Conservation (phyloP, 2,113 vertebrate species). For the Falcunculus frontatus region DNA sequence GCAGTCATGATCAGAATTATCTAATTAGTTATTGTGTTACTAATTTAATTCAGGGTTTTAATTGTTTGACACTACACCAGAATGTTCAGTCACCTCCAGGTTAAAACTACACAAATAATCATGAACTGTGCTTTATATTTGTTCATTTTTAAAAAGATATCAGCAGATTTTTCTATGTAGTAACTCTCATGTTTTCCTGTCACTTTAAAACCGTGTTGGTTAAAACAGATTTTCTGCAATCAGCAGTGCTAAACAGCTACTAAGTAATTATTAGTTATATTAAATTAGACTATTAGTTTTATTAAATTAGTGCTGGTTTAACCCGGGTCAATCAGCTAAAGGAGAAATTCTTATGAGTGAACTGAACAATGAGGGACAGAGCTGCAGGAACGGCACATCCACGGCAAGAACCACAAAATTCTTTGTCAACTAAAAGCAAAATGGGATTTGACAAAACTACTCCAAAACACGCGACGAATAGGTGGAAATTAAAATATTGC, state of each 20-base stretch:
- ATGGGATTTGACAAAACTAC: not conserved
- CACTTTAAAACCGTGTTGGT: not conserved
- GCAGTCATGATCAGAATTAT: not conserved
- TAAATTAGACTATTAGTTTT: not conserved
- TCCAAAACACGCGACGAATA: not conserved
- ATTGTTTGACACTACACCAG: not conserved
- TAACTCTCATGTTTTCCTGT: not conserved
- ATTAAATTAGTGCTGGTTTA: not conserved
- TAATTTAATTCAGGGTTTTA: not conserved
- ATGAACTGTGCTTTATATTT: not conserved
- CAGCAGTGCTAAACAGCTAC: not conserved
- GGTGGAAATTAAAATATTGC: not conserved
- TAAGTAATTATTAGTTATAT: not conserved
- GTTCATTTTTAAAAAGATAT: not conserved
- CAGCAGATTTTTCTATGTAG: not conserved
- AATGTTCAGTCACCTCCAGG: not conserved
- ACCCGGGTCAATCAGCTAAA: not conserved
- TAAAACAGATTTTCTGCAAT: not conserved
- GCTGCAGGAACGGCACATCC: not conserved
- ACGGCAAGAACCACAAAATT: not conserved
- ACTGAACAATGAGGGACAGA: not conserved
- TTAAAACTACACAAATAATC: not conserved
- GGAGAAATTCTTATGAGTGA: fast-evolving
- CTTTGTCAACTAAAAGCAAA: not conserved
- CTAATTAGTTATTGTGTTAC: not conserved